Evolutionary conservation across 2,113 vertebrate species (phyloP), one percentile per base, ranked within the genome.

Genomic region (Cryptoleucopteryx plumbea): DNA sequence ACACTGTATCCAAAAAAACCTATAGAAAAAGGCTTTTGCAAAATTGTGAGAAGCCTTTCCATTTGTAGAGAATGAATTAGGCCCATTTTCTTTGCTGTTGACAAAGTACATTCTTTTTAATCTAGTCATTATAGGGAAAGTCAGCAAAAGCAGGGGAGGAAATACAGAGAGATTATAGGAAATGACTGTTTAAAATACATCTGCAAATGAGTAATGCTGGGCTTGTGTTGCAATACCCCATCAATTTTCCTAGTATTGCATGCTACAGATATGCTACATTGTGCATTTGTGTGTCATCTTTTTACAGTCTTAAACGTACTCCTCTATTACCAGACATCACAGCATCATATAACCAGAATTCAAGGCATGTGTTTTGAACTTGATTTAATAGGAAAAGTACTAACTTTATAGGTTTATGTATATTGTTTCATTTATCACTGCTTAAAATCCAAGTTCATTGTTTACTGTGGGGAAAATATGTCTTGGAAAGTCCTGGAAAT

Each of bases 181-280:
- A 96, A 96, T 96, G 92, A 92, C 92, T 96, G 82, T 92, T 97
- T 94, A 93, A 96, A 93, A 95, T 94, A 96, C 90, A 92, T 96
- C 95, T 92, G 86, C 82, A 96, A 96, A 93, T 97, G 94, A 96
- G 88, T 96, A 94, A 96, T 96, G 86, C 82, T 88, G 63, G 86
- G 75, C 72, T 96, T 81, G 47, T 81, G 75, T 86, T 92, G 94
- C 67, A 93, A 59, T 94, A 78, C 55, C 18, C 42, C 86, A 94
- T 95, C 94, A 81, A 78, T 94, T 96, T 83, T 88, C n/a, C 36
- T 84, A 62, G 38, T 74, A 45, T 47, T 77, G 18, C 66, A 32
- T 93, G 15, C 48, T 90, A 43, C 58, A 94, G 70, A 77, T 81
- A 94, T 40, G n/a, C 63, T 86, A 38, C 55, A 47, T 20, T 42